Conservation (phyloP, 37 sponge, comb jelly and placozoan species). For the Cliona cf. orientalis region DNA sequence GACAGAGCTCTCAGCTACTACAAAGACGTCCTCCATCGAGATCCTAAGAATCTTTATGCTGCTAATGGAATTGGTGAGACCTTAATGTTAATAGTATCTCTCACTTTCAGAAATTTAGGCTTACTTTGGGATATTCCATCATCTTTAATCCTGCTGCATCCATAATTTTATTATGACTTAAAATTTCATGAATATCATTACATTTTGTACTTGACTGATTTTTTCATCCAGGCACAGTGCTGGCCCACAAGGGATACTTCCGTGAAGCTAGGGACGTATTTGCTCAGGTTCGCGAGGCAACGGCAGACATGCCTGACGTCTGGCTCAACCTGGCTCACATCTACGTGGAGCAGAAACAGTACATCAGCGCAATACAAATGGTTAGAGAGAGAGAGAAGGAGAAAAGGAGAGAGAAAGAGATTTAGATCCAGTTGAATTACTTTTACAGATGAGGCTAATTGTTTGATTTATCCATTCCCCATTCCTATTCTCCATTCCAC, state of each 20-base stretch:
- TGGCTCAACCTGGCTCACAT: constrained; percentile 98
- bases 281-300: constrained; percentile 98
- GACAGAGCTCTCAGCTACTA: constrained; percentile 90
- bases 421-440: no score
- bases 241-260: constrained; percentile 92
- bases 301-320: constrained; percentile 96
- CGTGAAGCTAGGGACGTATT: constrained; percentile 94
- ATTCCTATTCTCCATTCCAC: constrained; percentile 1
- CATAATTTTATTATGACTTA: no score
- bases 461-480: neutral
- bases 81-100: no score
- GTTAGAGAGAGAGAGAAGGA: constrained; percentile 47
- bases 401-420: no score
- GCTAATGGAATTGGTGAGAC: constrained; percentile 97
- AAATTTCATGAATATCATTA: no score
- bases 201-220: no score
- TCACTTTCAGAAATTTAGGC: no score
- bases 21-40: constrained; percentile 87
- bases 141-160: no score
- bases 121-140: no score
- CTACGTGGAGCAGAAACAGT: constrained; percentile 98
- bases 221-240: constrained; percentile 73
- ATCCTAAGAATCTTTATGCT: constrained; percentile 94
- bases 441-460: no score
- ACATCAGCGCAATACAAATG: constrained; percentile 96